Conservation (phyloP, 2,888 invertebrate species). For the Odontocerum albicorne region DNA sequence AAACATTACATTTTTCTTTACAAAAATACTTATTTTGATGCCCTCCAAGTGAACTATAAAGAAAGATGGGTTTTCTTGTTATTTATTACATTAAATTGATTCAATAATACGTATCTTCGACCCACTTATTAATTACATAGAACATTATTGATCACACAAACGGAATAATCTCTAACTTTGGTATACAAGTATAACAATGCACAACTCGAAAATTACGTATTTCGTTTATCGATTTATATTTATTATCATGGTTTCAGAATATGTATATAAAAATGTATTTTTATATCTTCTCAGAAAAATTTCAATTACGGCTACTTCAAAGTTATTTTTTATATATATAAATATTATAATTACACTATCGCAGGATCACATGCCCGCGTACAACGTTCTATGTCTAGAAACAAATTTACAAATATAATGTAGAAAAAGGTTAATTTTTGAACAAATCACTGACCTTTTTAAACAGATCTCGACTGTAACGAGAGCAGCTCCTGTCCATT, state of each 20-base stretch:
- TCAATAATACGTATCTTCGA: conserved; percentile 35
- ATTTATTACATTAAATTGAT: conserved; percentile 27
- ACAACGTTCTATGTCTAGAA: conserved; percentile 46
- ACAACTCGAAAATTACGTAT: conserved; percentile 36
- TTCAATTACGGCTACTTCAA: conserved; percentile 30
- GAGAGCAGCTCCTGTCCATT: conserved; percentile 14
- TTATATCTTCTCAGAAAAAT: conserved; percentile 29
- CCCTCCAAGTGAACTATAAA: conserved; percentile 27
- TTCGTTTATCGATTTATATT: conserved; percentile 27
- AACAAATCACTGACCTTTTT: conserved; percentile 35
- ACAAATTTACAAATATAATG: conserved; percentile 46
- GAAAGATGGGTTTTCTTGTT: conserved; percentile 19
- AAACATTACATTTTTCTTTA: conserved; percentile 20
- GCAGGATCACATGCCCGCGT: conserved; percentile 37
- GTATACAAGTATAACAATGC: conserved; percentile 46
- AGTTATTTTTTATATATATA: conserved; percentile 30
- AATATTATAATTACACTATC: conserved; percentile 35
- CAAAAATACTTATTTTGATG: conserved; percentile 35
- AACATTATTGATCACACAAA: conserved; percentile 32
- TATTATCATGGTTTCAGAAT: conserved; percentile 36
- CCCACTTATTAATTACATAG: conserved; percentile 27
- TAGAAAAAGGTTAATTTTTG: conserved; percentile 34
- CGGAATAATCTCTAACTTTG: conserved; percentile 52
- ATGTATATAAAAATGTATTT: conserved; percentile 36
- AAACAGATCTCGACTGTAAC: conserved; percentile 3